Evolutionary conservation across 2,888 invertebrate genomes (phyloP), one percentile per base, ranked within the genome.

Genomic region (Torymus auratus): DNA sequence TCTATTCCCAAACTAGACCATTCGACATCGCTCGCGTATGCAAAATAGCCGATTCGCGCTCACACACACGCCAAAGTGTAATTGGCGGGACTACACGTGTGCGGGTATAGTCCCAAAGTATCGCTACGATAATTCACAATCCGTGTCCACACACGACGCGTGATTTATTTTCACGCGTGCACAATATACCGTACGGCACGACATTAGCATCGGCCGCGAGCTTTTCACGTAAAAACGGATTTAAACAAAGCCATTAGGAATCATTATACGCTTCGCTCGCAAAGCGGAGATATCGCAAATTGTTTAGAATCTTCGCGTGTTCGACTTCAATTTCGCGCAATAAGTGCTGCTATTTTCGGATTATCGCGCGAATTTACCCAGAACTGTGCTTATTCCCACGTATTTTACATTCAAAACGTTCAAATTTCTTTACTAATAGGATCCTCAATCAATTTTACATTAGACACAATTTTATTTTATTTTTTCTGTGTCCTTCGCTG

Each of bases 121-220:
- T 56, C 23, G 56, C n/a, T 14, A 11, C 55, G 11, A 41, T 70
- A 64, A 73, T 64, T 73, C 73, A 73, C 73, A 64, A 73, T 55
- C 53, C 56, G 12, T 28, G 12, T 28, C 10, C 2, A 5, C 17
- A 28, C 28, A 7, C 3, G 28, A 7, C 62, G 60, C 52, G 50
- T 71, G 20, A 56, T n/a, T 62, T 53, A 53, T 65, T 64, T 28
- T 28, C 28, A 28, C 73, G 23, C 15, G 64, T 41, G 28, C 53
- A 15, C n/a, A 62, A 20, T 61, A 70, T 69, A 28, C 17, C 61
- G 53, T 41, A 50, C 5, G 3, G 12, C 15, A 1, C 58, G 17
- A 15, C 14, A n/a, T 70, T 69, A 58, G 69, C 56, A 58, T 41
- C n/a, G n/a, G 1, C n/a, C 28, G 28, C 3, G 28, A 23, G 62